Conservation (phyloP, 2,113 vertebrate genomes). For the Trachemys scripta region DNA sequence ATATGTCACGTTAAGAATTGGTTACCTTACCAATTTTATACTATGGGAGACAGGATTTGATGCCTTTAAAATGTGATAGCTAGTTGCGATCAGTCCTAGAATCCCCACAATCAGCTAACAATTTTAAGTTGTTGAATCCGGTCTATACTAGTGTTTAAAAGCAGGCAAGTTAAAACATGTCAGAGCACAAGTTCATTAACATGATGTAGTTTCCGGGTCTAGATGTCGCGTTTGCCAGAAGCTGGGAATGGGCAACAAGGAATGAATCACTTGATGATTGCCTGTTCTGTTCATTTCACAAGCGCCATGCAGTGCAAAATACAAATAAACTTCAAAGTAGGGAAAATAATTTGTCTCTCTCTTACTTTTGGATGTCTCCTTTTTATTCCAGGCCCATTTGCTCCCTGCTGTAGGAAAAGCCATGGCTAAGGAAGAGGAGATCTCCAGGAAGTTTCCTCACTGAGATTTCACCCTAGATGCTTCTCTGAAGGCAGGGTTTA, state of each 20-base stretch:
- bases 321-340: slow-evolving; percentile 76
- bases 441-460: not conserved
- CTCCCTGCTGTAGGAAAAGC: not conserved
- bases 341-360: slow-evolving; percentile 72
- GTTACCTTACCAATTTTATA: too few relatives aligned
- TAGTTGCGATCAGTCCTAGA: not conserved
- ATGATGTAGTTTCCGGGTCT: not conserved
- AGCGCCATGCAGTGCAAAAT: slow-evolving; percentile 44
- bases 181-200: not conserved
- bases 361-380: slow-evolving; percentile 51
- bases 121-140: not conserved
- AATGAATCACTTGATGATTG: too few relatives aligned
- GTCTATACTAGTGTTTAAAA: not conserved
- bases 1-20: not conserved
- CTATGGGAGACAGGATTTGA: not conserved
- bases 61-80: not conserved
- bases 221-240: not conserved
- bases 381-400: not conserved
- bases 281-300: not conserved
- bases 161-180: not conserved
- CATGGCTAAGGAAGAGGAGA: not conserved
- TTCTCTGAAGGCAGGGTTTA: not conserved
- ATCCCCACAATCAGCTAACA: not conserved
- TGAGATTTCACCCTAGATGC: not conserved
- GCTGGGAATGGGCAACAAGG: too few relatives aligned